Evolutionary conservation across 2,797 vertebrate genomes (phyloP).

Genomic region (Takifugu ocellatus): DNA sequence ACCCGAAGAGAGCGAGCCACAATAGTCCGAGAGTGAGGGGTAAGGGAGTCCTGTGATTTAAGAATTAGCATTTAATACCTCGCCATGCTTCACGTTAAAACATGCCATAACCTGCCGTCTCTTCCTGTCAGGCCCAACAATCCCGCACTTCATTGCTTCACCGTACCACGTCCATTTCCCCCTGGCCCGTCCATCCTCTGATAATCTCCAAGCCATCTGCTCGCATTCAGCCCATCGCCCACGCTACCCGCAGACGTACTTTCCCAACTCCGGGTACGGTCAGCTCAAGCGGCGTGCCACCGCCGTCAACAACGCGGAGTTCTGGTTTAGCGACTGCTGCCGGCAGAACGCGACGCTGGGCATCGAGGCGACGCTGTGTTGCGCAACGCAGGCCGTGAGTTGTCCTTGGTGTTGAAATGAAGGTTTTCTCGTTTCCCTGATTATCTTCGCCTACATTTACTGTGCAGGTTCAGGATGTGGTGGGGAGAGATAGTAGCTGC

Average conservation of each 20-base stretch:
- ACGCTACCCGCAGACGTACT: slow-evolving; percentile 54
- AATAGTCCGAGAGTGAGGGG: no score
- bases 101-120: neutral
- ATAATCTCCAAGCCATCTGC: slow-evolving; percentile 71
- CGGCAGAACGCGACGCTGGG: slow-evolving; percentile 36
- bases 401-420: neutral
- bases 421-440: neutral
- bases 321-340: slow-evolving; percentile 70
- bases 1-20: neutral
- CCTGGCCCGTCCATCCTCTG: slow-evolving; percentile 47
- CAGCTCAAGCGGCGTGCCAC: slow-evolving; percentile 30
- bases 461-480: no score
- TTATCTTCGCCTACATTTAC: neutral
- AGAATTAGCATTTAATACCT: no score
- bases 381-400: slow-evolving; percentile 72
- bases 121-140: slow-evolving; percentile 25
- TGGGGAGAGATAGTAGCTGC: no score
- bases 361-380: slow-evolving; percentile 61
- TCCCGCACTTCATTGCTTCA: slow-evolving; percentile 2
- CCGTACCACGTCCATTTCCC: slow-evolving; percentile 63
- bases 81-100: no score
- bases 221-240: slow-evolving; percentile 56
- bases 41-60: no score
- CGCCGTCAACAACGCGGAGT: slow-evolving; percentile 68
- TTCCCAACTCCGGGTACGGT: slow-evolving; percentile 51